Evolutionary conservation across 2,888 invertebrate genomes (phyloP).

Genomic region (Agonum fuliginosum): DNA sequence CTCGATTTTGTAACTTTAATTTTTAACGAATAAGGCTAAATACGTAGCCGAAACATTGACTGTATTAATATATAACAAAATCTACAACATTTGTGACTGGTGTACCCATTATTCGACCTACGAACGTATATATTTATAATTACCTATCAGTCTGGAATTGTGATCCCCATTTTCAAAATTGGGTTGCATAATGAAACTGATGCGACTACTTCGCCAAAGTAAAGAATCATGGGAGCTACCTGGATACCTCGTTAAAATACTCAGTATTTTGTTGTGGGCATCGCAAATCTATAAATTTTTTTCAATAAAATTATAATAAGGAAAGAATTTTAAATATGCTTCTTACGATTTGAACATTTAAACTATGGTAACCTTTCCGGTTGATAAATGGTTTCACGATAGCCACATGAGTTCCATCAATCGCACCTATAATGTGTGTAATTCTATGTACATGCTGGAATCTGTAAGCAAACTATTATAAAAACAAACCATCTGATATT

Average conservation of each 20-base stretch:
- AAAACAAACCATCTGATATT: not conserved
- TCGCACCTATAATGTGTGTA: slow-evolving; percentile 22
- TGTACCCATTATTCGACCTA: not conserved
- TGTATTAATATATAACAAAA: too few relatives aligned
- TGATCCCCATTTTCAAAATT: slow-evolving; percentile 42
- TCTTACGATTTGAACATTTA: slow-evolving; percentile 13
- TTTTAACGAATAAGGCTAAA: too few relatives aligned
- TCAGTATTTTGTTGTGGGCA: not conserved
- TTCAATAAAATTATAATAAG: not conserved
- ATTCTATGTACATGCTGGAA: slow-evolving; percentile 5
- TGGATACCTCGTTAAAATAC: not conserved
- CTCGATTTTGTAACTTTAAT: too few relatives aligned
- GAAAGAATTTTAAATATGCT: not conserved
- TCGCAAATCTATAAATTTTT: slow-evolving; percentile 13
- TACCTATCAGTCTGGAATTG: slow-evolving; percentile 15
- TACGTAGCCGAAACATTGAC: too few relatives aligned
- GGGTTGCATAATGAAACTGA: slow-evolving; percentile 1
- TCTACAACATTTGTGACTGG: too few relatives aligned
- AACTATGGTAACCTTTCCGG: slow-evolving; percentile 37
- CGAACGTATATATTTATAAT: not conserved
- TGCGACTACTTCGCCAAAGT: slow-evolving; percentile 29
- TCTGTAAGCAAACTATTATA: slow-evolving; percentile 14
- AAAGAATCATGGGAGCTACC: slow-evolving; percentile 34
- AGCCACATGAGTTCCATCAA: slow-evolving; percentile 51
- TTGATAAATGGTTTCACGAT: slow-evolving; percentile 42